A percentile compares a stretch with the other conserved stretches of the same genome.
Conservation (phyloP, 1,140 invertebrate species). For the Anastatus disparis region DNA sequence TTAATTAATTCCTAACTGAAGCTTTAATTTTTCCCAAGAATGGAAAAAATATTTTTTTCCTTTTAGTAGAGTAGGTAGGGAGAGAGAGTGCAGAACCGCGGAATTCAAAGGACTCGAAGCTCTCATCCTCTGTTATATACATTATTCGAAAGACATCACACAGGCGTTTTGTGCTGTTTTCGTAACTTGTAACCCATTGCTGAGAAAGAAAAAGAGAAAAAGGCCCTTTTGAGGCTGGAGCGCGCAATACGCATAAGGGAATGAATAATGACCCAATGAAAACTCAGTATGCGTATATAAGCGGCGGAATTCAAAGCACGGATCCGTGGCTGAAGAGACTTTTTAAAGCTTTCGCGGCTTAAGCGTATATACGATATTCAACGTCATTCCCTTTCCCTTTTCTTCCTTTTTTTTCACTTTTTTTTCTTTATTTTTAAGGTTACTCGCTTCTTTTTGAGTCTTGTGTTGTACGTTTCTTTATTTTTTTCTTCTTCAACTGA, state of each 20-base stretch:
- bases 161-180: conserved; percentile 18
- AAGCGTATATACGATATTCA: conserved; percentile 12
- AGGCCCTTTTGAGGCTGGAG: too few species aligned
- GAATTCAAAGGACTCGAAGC: too few species aligned
- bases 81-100: too few species aligned
- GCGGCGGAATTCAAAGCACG: conserved; percentile 55
- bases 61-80: too few species aligned
- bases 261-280: conserved; percentile 60
- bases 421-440: not conserved
- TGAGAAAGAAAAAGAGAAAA: too few species aligned
- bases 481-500: not conserved
- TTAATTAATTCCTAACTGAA: too few species aligned
- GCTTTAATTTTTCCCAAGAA: too few species aligned
- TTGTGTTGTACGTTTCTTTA: not conserved
- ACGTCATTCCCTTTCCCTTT: not conserved
- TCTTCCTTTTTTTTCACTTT: not conserved
- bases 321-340: conserved; percentile 13
- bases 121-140: too few species aligned
- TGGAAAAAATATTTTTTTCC: too few species aligned
- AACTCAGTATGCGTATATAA: too few species aligned
- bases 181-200: conserved; percentile 10
- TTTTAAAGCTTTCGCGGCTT: conserved; percentile 18
- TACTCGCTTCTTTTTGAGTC: not conserved
- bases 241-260: conserved; percentile 50
- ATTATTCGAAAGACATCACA: too few species aligned